Percentiles rank a stretch among this genome's conserved stretches.
Conservation (phyloP, 2,888 invertebrate species). For the Polietes domitor region DNA sequence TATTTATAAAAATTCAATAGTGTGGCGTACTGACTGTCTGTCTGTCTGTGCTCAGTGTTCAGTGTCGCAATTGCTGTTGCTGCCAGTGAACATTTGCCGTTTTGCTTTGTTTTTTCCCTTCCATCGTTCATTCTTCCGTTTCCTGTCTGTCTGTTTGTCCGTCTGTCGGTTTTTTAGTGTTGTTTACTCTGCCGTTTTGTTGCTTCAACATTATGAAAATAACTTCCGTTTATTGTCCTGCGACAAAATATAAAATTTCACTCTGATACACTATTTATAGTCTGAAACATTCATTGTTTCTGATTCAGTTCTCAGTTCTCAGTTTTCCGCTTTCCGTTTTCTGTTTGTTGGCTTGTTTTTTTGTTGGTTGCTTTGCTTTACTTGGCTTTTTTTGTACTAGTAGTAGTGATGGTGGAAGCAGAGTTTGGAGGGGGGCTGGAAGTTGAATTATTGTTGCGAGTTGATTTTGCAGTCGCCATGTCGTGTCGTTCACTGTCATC, state of each 20-base stretch:
- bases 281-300: slow-evolving; percentile 17
- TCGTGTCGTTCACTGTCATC: not conserved
- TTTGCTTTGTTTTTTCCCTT: slow-evolving; percentile 57
- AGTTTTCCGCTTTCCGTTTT: slow-evolving; percentile 7
- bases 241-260: slow-evolving; percentile 36
- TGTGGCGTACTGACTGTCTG: not conserved
- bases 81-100: slow-evolving; percentile 49
- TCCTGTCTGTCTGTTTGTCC: slow-evolving; percentile 61
- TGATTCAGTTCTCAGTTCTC: slow-evolving; percentile 9
- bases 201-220: slow-evolving; percentile 57
- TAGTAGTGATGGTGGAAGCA: not conserved
- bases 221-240: slow-evolving; percentile 56
- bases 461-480: slow-evolving; percentile 25
- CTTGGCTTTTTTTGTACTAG: not conserved
- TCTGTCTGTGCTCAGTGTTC: not conserved
- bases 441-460: not conserved
- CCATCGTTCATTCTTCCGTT: slow-evolving; percentile 63
- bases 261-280: slow-evolving; percentile 24
- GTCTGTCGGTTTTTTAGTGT: slow-evolving; percentile 33
- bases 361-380: not conserved
- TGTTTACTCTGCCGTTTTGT: slow-evolving; percentile 21
- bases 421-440: not conserved
- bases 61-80: slow-evolving; percentile 42
- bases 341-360: slow-evolving; percentile 10
- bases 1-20: slow-evolving; percentile 23